Evolutionary conservation across 2,888 invertebrate species (phyloP).

Genomic region (Bombylius discolor): DNA sequence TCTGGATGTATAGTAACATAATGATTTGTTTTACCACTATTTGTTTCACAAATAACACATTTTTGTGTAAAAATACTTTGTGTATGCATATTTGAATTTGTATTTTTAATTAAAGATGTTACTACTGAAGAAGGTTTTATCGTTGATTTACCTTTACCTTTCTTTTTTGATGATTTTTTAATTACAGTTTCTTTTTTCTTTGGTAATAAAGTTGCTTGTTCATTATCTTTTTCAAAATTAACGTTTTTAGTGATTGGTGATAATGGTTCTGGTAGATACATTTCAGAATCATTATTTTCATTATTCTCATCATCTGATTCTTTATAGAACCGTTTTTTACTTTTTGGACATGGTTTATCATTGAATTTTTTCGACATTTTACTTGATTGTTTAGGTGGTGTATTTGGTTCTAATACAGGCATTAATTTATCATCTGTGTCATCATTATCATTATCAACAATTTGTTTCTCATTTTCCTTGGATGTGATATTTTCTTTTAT

Average conservation of each 20-base stretch:
- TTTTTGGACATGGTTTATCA: slow-evolving; percentile 11
- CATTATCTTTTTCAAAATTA: too few species aligned
- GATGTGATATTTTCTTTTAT: not conserved
- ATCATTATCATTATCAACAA: not conserved
- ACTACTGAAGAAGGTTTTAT: too few species aligned
- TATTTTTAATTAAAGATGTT: slow-evolving; percentile 10
- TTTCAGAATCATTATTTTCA: not conserved
- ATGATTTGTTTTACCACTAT: slow-evolving; percentile 36
- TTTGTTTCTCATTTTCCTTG: not conserved
- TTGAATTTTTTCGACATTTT: slow-evolving; percentile 5
- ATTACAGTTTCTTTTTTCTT: too few species aligned
- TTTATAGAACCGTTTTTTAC: slow-evolving; percentile 6
- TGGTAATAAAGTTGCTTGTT: too few species aligned
- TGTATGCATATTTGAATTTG: slow-evolving; percentile 24
- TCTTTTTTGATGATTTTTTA: too few species aligned
- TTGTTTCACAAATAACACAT: slow-evolving; percentile 23
- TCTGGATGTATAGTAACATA: slow-evolving; percentile 23
- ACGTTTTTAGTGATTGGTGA: too few species aligned
- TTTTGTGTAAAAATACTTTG: slow-evolving; percentile 18
- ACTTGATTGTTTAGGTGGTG: slow-evolving; percentile 18
- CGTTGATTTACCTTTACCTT: too few species aligned
- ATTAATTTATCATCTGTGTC: slow-evolving; percentile 8
- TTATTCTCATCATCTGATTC: slow-evolving; percentile 6
- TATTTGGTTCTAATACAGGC: slow-evolving; percentile 20
- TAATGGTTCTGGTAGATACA: too few species aligned